phyloP scores from a whole-genome alignment of 2,888 invertebrate genomes.

The Pocota personata region DNA sequence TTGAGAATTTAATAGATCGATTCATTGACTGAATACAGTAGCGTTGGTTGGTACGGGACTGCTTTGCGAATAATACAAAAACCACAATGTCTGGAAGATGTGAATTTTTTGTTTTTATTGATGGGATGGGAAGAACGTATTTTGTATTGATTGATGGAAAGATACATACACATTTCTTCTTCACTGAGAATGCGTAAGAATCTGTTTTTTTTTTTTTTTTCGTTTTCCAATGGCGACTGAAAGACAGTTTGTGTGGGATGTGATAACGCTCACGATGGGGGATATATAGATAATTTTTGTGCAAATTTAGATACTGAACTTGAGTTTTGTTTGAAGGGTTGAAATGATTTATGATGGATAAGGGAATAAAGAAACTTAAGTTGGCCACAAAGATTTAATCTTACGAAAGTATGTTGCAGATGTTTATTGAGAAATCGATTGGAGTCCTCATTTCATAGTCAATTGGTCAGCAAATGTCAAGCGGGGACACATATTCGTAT shows the following conservation, averaged over 20 bases:
- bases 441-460: background rate
- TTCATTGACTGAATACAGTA: constrained; percentile 14
- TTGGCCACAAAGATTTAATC: background rate
- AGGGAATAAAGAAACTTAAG: background rate
- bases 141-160: constrained; percentile 16
- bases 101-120: background rate
- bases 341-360: constrained; percentile 14
- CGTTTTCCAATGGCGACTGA: background rate
- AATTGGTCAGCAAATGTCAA: background rate
- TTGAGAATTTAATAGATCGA: constrained; percentile 24
- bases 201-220: background rate
- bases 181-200: background rate
- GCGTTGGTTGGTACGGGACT: background rate
- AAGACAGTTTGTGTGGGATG: background rate
- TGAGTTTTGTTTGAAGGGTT: background rate
- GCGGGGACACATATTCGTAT: background rate
- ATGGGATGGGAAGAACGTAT: background rate
- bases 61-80: background rate
- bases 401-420: background rate
- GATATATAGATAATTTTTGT: background rate
- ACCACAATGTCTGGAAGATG: constrained; percentile 3
- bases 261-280: background rate
- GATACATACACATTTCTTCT: background rate
- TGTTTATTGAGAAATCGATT: background rate
- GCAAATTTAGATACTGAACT: background rate